Conservation (phyloP, 1,140 invertebrate species). For the Euschistus heros region DNA sequence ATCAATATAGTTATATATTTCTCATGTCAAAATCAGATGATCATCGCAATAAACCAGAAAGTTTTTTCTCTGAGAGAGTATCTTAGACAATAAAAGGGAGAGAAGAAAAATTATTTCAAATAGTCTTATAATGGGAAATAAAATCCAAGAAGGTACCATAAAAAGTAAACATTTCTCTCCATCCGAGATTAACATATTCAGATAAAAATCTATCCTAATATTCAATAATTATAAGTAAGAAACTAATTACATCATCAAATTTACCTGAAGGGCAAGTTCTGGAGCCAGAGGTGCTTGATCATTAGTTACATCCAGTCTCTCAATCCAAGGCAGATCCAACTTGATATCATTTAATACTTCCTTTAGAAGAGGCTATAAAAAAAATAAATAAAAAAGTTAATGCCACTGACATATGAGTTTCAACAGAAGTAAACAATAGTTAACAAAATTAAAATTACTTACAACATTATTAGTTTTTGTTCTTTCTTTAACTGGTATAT, state of each 20-base stretch:
- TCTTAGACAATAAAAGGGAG: too few relatives aligned
- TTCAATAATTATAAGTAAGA: too few relatives aligned
- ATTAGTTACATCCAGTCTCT: slow-evolving; percentile 68
- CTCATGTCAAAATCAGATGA: too few relatives aligned
- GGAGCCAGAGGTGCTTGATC: slow-evolving; percentile 66
- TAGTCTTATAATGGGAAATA: too few relatives aligned
- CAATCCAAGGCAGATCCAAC: slow-evolving; percentile 69
- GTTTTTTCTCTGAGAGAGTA: too few relatives aligned
- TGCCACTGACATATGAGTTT: not conserved
- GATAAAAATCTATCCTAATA: too few relatives aligned
- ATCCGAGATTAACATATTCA: too few relatives aligned
- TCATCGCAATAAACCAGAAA: too few relatives aligned
- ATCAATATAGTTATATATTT: too few relatives aligned
- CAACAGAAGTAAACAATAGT: not conserved
- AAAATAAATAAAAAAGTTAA: slow-evolving; percentile 23
- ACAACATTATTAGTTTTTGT: slow-evolving; percentile 54
- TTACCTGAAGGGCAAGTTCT: slow-evolving; percentile 62
- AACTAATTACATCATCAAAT: slow-evolving; percentile 12
- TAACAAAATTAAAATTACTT: slow-evolving; percentile 30
- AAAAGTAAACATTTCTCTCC: too few relatives aligned
- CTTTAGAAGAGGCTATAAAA: slow-evolving; percentile 48
- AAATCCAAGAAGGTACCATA: too few relatives aligned
- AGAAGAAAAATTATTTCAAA: too few relatives aligned
- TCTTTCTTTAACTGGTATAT: slow-evolving; percentile 51
- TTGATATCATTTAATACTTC: slow-evolving; percentile 60